Conservation (phyloP, 2,797 vertebrate species). For the Lateolabrax maculatus region DNA sequence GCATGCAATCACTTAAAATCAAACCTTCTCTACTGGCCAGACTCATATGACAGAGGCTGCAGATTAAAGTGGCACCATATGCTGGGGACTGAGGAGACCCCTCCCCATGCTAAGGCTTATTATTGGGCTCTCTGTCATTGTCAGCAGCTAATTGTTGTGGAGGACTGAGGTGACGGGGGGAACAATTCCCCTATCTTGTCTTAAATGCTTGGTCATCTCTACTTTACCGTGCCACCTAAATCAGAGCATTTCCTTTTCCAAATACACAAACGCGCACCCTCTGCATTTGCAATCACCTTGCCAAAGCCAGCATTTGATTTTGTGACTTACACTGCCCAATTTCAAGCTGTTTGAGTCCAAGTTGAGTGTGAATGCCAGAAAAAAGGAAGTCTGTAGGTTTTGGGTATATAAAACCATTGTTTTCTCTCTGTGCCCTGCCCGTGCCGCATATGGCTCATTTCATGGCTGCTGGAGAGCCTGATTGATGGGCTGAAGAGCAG, state of each 20-base stretch:
- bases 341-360: constrained; percentile 16
- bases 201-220: constrained; percentile 56
- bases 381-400: constrained; percentile 25
- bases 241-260: constrained; percentile 28
- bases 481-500: constrained; percentile 68
- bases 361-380: constrained; percentile 11
- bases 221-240: constrained; percentile 23
- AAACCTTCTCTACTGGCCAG: constrained; percentile 39
- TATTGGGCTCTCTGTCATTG: constrained; percentile 69
- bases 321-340: neutral
- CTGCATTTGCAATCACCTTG: constrained; percentile 27
- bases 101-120: constrained; percentile 49
- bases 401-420: constrained; percentile 42
- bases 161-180: constrained; percentile 46
- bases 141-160: constrained; percentile 66
- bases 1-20: constrained; percentile 31
- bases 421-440: constrained; percentile 41
- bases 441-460: constrained; percentile 69
- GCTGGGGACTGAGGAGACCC: constrained; percentile 40
- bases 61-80: constrained; percentile 77
- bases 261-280: constrained; percentile 2
- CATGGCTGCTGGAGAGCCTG: constrained; percentile 71
- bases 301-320: constrained; percentile 23
- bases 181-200: constrained; percentile 31
- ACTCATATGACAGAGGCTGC: constrained; percentile 49